phyloP scores from a whole-genome alignment of 2,888 invertebrate species.

The Netelia melanura region DNA sequence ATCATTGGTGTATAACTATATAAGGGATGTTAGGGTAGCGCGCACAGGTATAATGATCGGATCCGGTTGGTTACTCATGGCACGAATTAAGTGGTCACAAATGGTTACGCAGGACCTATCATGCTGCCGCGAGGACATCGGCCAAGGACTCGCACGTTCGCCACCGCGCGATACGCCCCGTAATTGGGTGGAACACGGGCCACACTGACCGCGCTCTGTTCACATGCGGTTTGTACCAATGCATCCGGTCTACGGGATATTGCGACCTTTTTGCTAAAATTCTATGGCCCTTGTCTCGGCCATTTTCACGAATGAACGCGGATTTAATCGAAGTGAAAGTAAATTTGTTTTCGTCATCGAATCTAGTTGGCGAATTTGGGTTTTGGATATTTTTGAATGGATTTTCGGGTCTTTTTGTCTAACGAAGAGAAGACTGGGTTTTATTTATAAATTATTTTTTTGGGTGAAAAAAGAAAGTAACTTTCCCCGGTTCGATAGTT shows the following conservation, averaged over 20 bases:
- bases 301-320: neutral
- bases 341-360: neutral
- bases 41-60: conserved; percentile 78
- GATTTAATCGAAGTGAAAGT: neutral
- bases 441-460: conserved; percentile 31
- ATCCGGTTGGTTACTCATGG: conserved; percentile 75
- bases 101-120: conserved; percentile 74
- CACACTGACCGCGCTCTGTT: conserved; percentile 28
- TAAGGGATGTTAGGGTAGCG: conserved; percentile 63
- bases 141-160: conserved; percentile 73
- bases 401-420: neutral
- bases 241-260: conserved; percentile 28
- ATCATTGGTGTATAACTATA: too few relatives aligned
- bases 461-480: conserved; percentile 25
- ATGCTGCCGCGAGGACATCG: conserved; percentile 59
- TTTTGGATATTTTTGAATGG: neutral
- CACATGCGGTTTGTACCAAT: conserved; percentile 30
- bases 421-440: neutral
- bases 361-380: too few relatives aligned
- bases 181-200: conserved; percentile 77
- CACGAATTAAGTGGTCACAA: conserved; percentile 78
- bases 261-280: conserved; percentile 44
- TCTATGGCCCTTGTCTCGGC: conserved; percentile 1
- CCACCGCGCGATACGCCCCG: conserved; percentile 66
- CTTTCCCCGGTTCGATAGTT: conserved; percentile 44